phyloP scores from a whole-genome alignment of 2,113 vertebrate species.

The Ursus arctos region DNA sequence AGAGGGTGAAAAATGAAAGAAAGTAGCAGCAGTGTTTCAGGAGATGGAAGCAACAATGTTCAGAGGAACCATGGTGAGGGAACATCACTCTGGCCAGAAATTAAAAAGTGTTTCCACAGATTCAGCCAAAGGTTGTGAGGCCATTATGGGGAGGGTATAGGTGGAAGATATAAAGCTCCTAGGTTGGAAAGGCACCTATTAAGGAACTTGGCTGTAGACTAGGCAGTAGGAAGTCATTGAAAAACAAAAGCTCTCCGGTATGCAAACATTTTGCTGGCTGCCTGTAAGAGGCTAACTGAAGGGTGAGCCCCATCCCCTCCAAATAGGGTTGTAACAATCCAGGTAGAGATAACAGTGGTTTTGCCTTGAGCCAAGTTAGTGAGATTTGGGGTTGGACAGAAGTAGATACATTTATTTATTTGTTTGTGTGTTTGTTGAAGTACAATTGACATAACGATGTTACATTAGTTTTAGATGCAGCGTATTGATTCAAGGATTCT shows the following conservation, averaged over 20 bases:
- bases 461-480: not conserved
- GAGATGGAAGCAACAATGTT: not conserved
- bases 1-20: not conserved
- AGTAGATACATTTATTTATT: not conserved
- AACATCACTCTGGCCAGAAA: not conserved
- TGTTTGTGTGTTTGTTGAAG: not conserved
- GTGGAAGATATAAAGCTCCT: not conserved
- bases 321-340: not conserved
- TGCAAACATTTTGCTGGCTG: not conserved
- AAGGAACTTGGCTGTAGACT: not conserved
- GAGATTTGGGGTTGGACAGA: not conserved
- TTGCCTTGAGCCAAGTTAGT: not conserved
- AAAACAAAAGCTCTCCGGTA: not conserved
- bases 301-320: rapidly evolving
- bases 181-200: not conserved
- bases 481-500: not conserved
- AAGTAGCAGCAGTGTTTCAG: not conserved
- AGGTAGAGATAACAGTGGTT: not conserved
- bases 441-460: not conserved
- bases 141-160: not conserved
- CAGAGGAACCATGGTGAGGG: not conserved
- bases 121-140: not conserved
- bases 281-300: not conserved
- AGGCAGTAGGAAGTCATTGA: not conserved
- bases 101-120: not conserved